These are phyloP conservation scores for Gobionotothen gibberifrons DNA, from an alignment of 2,797 vertebrate genomes.

Conservation along the genomic window DNA sequence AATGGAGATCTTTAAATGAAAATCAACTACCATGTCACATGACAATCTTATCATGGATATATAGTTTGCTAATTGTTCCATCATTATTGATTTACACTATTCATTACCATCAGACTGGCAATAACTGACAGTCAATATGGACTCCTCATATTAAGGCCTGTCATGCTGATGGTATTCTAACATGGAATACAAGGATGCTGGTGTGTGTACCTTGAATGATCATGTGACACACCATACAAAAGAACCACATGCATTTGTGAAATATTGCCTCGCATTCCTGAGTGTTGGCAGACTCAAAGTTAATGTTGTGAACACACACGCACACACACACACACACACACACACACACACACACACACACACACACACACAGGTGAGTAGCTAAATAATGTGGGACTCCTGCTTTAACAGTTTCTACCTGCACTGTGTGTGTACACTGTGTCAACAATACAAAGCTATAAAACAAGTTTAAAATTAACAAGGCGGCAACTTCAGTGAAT, in stretches of 20 bases:
- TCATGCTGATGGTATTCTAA: neutral
- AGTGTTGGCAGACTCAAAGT: neutral
- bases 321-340: no score
- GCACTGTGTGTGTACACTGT: neutral
- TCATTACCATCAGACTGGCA: neutral
- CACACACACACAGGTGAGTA: neutral
- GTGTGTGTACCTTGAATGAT: slow-evolving; percentile 24
- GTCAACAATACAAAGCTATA: neutral
- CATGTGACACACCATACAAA: slow-evolving; percentile 2
- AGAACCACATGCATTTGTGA: neutral
- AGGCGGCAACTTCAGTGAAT: neutral
- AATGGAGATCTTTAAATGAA: no score
- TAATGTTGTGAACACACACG: no score
- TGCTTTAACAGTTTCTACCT: slow-evolving; percentile 5
- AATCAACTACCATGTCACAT: no score
- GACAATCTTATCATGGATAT: no score
- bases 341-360: no score
- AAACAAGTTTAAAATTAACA: neutral
- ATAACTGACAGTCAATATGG: neutral
- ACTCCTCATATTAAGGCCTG: neutral
- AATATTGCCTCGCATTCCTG: slow-evolving; percentile 34
- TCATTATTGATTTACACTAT: neutral
- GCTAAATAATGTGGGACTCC: neutral
- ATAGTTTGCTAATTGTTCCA: neutral
- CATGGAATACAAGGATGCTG: neutral